Conservation (phyloP, 2,797 vertebrate species). For the Spondyliosoma cantharus region DNA sequence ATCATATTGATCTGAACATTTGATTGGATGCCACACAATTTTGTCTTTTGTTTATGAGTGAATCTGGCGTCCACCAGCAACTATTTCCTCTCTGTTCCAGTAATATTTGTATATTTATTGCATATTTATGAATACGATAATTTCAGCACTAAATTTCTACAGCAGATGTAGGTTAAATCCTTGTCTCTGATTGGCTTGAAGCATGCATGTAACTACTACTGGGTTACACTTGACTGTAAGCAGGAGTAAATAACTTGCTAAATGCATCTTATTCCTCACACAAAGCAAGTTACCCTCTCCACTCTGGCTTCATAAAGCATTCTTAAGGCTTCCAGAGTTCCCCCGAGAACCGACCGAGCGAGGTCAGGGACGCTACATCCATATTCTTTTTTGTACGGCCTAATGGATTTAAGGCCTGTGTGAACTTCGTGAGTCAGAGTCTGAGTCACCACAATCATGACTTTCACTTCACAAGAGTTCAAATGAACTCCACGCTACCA, state of each 20-base stretch:
- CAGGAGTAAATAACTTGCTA: background rate
- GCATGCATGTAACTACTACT: background rate
- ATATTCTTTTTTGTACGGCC: slow-evolving; percentile 8
- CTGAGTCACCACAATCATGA: slow-evolving; percentile 49
- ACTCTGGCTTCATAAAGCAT: background rate
- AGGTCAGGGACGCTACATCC: slow-evolving; percentile 3
- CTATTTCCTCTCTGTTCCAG: background rate
- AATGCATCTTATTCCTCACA: background rate
- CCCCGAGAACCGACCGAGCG: slow-evolving; percentile 21
- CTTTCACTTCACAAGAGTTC: slow-evolving; percentile 10
- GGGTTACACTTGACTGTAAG: background rate
- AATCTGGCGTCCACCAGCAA: background rate
- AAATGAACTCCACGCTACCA: slow-evolving; percentile 5
- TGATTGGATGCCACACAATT: background rate
- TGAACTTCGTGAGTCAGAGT: slow-evolving; percentile 51
- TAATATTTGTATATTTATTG: background rate
- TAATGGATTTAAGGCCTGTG: slow-evolving; percentile 44
- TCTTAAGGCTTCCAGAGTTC: slow-evolving; percentile 18
- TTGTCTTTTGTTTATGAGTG: background rate
- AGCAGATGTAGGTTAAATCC: background rate
- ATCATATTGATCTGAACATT: background rate
- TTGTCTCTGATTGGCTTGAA: background rate
- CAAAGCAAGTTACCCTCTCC: background rate
- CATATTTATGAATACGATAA: background rate
- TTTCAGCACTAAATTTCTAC: background rate